These are phyloP conservation scores for Creontiades dilutus DNA, from an alignment of 2,888 invertebrate species.

Conservation along the genomic window DNA sequence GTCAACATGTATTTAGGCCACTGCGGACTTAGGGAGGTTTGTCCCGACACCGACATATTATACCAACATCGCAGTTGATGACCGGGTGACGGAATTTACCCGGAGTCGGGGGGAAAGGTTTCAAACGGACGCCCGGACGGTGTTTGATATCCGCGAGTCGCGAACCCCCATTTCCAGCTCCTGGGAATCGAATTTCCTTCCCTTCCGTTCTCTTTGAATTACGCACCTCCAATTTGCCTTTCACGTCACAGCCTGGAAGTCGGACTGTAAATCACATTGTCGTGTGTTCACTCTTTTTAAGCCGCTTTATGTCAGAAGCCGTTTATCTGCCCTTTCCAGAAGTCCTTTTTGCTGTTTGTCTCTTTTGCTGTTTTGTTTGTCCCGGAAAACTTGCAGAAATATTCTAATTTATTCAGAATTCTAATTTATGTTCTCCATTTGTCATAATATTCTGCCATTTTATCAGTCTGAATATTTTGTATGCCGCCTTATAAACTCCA, in stretches of 20 bases:
- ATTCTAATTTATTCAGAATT: too few species aligned
- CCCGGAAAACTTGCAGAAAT: too few species aligned
- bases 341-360: too few species aligned
- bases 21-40: neutral
- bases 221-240: constrained; percentile 1
- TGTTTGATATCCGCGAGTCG: constrained; percentile 31
- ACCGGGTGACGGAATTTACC: neutral
- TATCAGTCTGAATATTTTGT: too few species aligned
- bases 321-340: neutral
- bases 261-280: neutral
- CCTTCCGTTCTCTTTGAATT: constrained; percentile 6
- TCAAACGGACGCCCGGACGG: neutral
- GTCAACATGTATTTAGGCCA: constrained; percentile 15
- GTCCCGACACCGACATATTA: neutral
- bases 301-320: neutral
- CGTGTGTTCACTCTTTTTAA: neutral
- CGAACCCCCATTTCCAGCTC: constrained; percentile 30
- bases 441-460: too few species aligned
- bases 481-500: too few species aligned
- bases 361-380: too few species aligned
- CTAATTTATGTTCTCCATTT: too few species aligned
- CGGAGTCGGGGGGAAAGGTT: neutral
- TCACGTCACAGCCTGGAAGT: constrained; percentile 5
- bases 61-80: neutral
- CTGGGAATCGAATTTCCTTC: neutral